Base-by-base conservation (phyloP, 2,113 vertebrate species). In the Mionectes macconnelli region DNA sequence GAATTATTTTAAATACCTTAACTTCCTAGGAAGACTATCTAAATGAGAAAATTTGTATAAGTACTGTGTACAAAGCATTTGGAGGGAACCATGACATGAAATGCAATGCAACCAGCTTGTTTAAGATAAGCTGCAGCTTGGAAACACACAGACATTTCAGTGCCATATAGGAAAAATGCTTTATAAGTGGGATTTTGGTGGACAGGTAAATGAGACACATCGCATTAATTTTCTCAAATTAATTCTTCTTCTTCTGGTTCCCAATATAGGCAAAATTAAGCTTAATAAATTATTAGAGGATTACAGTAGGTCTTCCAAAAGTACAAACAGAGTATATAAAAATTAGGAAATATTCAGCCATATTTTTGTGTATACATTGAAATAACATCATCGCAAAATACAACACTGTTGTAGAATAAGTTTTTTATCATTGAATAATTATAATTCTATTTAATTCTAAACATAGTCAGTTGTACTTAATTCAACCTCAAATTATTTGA, bases 1-100 rank as follows among this genome's bases (percentile, higher is more conserved):
- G n/a, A 77, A 91, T 94, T 92, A 82, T 68, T 86, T 96, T 64
- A 96, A 95, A 91, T 86, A 91, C 82, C 74, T 91, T 95, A 44
- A 94, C 96, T 95, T 95, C 62, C 63, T 7, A 9, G 39, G 52
- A 93, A 84, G 52, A 89, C 87, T 87, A 89, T 81, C 79, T 95
- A 96, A 95, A 94, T 93, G 70, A 90, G 45, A 93, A 96, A 95
- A 93, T n/a, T 30, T 59, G 63, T 10, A 52, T 68, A 60, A 87
- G 67, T 95, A 57, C 50, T 69, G 45, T 64, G 44, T 84, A 90
- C 87, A 93, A 88, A 57, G 60, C 66, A 89, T 89, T 66, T 89
- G 92, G 62, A 94, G 59, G 82, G 66, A 84, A 75, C 64, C 91
- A 44, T 73, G 91, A 83, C 89, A 92, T 95, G 89, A 97, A 97